These are phyloP conservation scores for Microctenopoma lineatum DNA, from an alignment of 2,797 vertebrate species.

Conservation along the genomic window DNA sequence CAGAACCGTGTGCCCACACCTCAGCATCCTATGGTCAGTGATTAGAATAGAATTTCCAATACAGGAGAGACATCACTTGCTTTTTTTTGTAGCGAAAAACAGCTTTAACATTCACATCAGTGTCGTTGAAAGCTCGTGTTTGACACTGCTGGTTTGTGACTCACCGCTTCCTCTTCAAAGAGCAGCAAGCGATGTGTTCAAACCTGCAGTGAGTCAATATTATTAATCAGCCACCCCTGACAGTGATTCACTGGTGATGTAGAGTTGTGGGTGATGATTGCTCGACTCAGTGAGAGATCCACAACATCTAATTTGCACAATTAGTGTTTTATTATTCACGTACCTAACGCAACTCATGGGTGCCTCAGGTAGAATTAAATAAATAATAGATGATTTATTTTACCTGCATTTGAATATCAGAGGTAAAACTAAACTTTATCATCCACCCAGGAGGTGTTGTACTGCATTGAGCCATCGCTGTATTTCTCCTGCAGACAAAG, in stretches of 20 bases:
- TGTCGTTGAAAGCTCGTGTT: constrained; percentile 16
- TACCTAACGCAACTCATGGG: constrained; percentile 38
- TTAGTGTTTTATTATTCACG: constrained; percentile 61
- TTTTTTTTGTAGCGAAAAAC: constrained; percentile 13
- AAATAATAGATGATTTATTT: constrained; percentile 19
- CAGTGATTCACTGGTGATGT: constrained; percentile 54
- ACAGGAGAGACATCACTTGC: constrained; percentile 32
- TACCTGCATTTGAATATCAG: constrained; percentile 5
- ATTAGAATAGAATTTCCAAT: constrained; percentile 59
- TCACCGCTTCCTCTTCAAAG: constrained; percentile 36
- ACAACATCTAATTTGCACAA: constrained; percentile 64
- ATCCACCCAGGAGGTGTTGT: constrained; percentile 41
- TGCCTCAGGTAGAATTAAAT: constrained; percentile 41
- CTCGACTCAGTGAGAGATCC: constrained; percentile 54
- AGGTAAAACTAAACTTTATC: constrained; percentile 29
- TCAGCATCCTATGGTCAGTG: constrained; percentile 68
- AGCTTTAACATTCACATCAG: neutral
- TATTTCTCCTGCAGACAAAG: constrained; percentile 69
- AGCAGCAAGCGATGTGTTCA: constrained; percentile 40
- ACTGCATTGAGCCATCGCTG: constrained; percentile 21
- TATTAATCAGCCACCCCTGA: constrained; percentile 51
- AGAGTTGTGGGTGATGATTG: constrained; percentile 47
- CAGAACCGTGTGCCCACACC: constrained; percentile 49
- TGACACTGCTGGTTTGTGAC: constrained; percentile 21
- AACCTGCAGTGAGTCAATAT: constrained; percentile 53